Base-by-base conservation (phyloP, 2,888 invertebrate genomes). In the Tipula helvola region DNA sequence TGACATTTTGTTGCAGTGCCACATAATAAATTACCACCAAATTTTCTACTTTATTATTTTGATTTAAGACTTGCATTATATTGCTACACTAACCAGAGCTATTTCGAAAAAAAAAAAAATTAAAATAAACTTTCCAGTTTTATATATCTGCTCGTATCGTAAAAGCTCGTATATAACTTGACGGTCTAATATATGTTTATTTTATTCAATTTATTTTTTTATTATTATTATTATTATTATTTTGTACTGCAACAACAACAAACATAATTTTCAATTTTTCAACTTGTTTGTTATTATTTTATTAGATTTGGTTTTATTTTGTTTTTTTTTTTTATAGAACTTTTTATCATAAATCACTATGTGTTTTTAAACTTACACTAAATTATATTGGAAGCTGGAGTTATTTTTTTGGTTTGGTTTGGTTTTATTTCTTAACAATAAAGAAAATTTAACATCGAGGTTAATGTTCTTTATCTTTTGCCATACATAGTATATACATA, bases 31-130 rank as follows among this genome's bases (percentile, higher is more conserved):
- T 71, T 71, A 71, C 71, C 71, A 71, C 71, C 18, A 71, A 71
- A 71, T 71, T 71, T 71, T 71, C 18, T 71, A 71, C 71, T 71
- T 71, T 71, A 71, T 71, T 71, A 71, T 71, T 71, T 71, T 71
- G 71, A 71, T 71, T 71, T 71, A 71, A 71, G 71, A 71, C 71
- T 71, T 71, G 71, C 71, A 71, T 71, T 71, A 71, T 71, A 71
- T 71, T 71, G 71, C 71, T 71, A 71, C 71, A 28, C 71, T 71
- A 71, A 71, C 71, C 71, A 71, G 28, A 28, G 71, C 28, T 71
- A 7, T 10, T 28, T 28, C 28, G 28, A 28, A 28, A 28, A 71
- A 8, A 28, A 28, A 52, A 5, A n/a, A 4, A 52, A 28, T 28
- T 47, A 57, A 71, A 71, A 18, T 18, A 71, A 71, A 71, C 71